These are phyloP conservation scores for Melinaea menophilus DNA, from an alignment of 2,888 invertebrate genomes.

Conservation along the genomic window DNA sequence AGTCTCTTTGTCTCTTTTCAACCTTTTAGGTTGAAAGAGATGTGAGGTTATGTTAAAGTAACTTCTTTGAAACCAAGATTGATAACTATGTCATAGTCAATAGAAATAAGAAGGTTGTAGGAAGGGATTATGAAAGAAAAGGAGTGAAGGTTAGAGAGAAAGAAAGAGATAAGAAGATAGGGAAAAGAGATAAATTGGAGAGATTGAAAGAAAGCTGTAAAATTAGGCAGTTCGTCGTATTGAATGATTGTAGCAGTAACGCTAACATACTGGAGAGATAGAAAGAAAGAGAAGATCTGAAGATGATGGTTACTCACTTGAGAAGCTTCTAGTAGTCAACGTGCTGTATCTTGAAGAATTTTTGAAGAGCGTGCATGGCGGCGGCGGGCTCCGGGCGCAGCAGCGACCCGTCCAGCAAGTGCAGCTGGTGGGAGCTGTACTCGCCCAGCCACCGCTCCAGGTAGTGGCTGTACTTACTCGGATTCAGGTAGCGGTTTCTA, in stretches of 20 bases:
- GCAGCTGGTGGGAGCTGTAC: slow-evolving; percentile 92
- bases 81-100: too few relatives aligned
- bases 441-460: slow-evolving; percentile 96
- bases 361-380: slow-evolving; percentile 93
- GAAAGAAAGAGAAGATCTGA: too few relatives aligned
- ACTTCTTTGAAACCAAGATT: too few relatives aligned
- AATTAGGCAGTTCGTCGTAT: too few relatives aligned
- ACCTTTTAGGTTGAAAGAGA: slow-evolving; percentile 50
- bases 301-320: slow-evolving; percentile 74
- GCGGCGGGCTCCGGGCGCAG: slow-evolving; percentile 93
- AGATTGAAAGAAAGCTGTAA: too few relatives aligned
- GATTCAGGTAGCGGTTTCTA: slow-evolving; percentile 92
- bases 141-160: too few relatives aligned
- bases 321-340: slow-evolving; percentile 94
- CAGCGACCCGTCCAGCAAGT: slow-evolving; percentile 96
- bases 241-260: too few relatives aligned
- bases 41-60: slow-evolving; percentile 36
- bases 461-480: slow-evolving; percentile 97
- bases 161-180: too few relatives aligned
- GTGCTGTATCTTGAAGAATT: slow-evolving; percentile 93
- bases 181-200: too few relatives aligned
- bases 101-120: too few relatives aligned
- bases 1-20: slow-evolving; percentile 45
- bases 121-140: too few relatives aligned
- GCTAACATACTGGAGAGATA: too few relatives aligned